These are phyloP conservation scores for Camponotus fellah DNA, from an alignment of 2,888 invertebrate species.

Conservation along the genomic window DNA sequence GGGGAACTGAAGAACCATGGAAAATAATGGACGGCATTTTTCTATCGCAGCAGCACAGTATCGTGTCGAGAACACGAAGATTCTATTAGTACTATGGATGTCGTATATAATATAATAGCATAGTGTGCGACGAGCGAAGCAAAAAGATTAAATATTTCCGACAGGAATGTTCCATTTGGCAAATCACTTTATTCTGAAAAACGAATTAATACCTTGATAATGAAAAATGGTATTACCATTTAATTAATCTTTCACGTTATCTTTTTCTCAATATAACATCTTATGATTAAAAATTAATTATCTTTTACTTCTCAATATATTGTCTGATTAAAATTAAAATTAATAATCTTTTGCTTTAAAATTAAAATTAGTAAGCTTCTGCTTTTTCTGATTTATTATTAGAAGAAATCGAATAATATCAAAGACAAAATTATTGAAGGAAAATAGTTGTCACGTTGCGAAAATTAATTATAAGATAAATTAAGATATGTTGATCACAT, in stretches of 20 bases:
- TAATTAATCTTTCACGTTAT: not conserved
- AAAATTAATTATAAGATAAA: too few relatives aligned
- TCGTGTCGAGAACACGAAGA: conserved; percentile 44
- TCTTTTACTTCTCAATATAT: not conserved
- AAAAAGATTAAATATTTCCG: conserved; percentile 33
- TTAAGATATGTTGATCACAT: not conserved
- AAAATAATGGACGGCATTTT: conserved; percentile 41
- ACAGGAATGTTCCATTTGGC: conserved; percentile 19
- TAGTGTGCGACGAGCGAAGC: not conserved
- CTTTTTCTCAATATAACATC: not conserved
- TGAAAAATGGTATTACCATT: not conserved
- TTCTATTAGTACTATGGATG: conserved; percentile 39
- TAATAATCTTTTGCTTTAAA: not conserved
- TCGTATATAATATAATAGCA: conserved; percentile 40
- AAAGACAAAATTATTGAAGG: too few relatives aligned
- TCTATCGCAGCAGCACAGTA: conserved; percentile 27
- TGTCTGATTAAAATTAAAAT: not conserved
- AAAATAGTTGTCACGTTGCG: too few relatives aligned
- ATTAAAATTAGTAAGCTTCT: not conserved
- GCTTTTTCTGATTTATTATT: not conserved
- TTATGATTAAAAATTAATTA: conserved; percentile 23
- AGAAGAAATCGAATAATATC: not conserved
- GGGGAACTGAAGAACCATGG: conserved; percentile 19
- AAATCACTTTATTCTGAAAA: conserved; percentile 22
- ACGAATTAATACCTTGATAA: conserved; percentile 17